Evolutionary conservation across 2,797 vertebrate genomes (phyloP).

Genomic region (Perodicticus potto): DNA sequence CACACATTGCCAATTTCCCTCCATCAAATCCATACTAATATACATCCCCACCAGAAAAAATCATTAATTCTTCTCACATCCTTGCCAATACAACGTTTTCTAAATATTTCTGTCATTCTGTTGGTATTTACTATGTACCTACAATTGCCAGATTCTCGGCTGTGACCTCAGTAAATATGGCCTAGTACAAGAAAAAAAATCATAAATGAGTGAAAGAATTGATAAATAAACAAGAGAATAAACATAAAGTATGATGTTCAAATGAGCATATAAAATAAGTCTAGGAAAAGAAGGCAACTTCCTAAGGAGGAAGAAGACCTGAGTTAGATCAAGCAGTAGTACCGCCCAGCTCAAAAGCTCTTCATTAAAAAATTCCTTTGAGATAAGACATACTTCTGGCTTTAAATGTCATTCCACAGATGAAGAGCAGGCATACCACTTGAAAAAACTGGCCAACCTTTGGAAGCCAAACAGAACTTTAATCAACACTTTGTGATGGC

Average conservation of each 20-base stretch:
- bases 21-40: background rate
- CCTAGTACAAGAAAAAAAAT: conserved; percentile 32
- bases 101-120: background rate
- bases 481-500: conserved; percentile 36
- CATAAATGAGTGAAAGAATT: conserved; percentile 15
- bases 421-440: background rate
- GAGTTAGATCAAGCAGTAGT: background rate
- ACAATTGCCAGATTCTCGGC: background rate
- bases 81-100: background rate
- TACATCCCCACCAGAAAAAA: background rate
- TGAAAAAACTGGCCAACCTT: conserved; percentile 35
- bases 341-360: background rate
- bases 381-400: conserved; percentile 12
- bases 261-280: background rate
- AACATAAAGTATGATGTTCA: background rate
- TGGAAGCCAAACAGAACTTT: conserved; percentile 53
- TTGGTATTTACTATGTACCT: background rate
- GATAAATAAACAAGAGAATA: background rate
- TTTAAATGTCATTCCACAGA: conserved; percentile 45
- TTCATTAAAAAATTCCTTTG: conserved; percentile 21
- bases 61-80: background rate
- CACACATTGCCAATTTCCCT: background rate
- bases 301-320: background rate
- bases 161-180: conserved; percentile 39
- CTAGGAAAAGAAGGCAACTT: conserved; percentile 1